Percentiles rank a stretch among this genome's conserved stretches.
Evolutionary conservation across 1,140 invertebrate genomes (phyloP).

Genomic region (Anthonomus grandis): DNA sequence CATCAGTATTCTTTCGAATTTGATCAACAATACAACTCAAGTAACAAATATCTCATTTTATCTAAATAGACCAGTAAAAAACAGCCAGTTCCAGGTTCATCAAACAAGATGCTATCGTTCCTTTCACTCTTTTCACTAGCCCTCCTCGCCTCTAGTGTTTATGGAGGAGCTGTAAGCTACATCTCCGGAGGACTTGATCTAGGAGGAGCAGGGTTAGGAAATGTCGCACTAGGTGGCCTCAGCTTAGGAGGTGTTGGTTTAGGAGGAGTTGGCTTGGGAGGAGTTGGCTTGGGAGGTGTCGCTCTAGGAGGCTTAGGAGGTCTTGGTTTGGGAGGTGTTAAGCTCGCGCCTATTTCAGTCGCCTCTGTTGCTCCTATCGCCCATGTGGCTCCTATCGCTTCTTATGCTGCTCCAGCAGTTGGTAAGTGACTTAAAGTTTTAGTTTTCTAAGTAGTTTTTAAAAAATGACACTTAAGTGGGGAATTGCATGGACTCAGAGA

Average conservation of each 20-base stretch:
- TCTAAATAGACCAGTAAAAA: too few species aligned
- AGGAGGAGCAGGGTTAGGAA: neutral
- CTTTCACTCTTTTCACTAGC: neutral
- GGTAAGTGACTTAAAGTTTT: too few species aligned
- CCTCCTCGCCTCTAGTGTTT: neutral
- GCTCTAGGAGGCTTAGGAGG: neutral
- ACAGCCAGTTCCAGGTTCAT: neutral
- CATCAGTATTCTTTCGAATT: slow-evolving; percentile 21
- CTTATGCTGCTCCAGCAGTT: neutral
- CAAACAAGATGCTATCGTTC: neutral
- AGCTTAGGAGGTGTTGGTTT: neutral
- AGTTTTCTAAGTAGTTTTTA: too few species aligned
- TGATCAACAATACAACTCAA: slow-evolving; percentile 1
- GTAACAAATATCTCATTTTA: too few species aligned
- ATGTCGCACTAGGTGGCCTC: neutral
- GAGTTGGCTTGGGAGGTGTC: neutral
- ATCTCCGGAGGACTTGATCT: neutral
- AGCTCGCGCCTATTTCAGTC: neutral
- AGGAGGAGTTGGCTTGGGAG: neutral
- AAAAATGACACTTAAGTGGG: too few species aligned
- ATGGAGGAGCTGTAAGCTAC: slow-evolving; percentile 5
- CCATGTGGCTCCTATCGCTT: neutral
- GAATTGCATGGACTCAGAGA: too few species aligned
- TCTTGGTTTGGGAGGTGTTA: neutral
- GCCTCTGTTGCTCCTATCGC: neutral